Conservation (phyloP, 2,113 vertebrate species). For the Mungos mungo region DNA sequence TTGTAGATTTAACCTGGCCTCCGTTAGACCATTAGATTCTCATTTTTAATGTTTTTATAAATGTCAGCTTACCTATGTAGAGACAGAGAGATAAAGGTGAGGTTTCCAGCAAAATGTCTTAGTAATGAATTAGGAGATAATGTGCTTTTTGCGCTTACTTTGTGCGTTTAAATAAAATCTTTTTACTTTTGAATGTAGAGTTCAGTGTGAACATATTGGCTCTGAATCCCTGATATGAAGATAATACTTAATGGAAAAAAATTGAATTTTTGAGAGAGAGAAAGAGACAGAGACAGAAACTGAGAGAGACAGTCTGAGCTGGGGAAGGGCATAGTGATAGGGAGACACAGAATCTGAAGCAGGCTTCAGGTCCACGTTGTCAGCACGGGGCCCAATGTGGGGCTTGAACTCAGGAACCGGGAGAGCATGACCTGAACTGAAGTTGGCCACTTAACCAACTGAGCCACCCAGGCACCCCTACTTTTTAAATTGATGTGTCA, state of each 20-base stretch:
- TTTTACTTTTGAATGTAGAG: not conserved
- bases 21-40: not conserved
- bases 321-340: too few relatives aligned
- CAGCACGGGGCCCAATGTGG: too few relatives aligned
- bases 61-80: not conserved
- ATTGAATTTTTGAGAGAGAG: too few relatives aligned
- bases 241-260: not conserved
- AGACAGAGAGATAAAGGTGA: not conserved
- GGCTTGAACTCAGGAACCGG: too few relatives aligned
- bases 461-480: too few relatives aligned
- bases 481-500: not conserved
- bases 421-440: too few relatives aligned
- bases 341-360: too few relatives aligned
- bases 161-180: not conserved
- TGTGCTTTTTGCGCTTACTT: not conserved
- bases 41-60: not conserved
- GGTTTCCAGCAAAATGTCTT: not conserved
- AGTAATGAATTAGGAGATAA: slow-evolving; percentile 20
- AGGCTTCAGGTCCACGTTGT: too few relatives aligned
- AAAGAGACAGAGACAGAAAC: too few relatives aligned
- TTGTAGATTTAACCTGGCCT: slow-evolving; percentile 2
- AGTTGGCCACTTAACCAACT: too few relatives aligned
- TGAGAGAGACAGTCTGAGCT: too few relatives aligned
- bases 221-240: not conserved
- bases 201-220: not conserved